Base-by-base conservation (phyloP, 2,113 vertebrate genomes). In the Plecotus auritus region DNA sequence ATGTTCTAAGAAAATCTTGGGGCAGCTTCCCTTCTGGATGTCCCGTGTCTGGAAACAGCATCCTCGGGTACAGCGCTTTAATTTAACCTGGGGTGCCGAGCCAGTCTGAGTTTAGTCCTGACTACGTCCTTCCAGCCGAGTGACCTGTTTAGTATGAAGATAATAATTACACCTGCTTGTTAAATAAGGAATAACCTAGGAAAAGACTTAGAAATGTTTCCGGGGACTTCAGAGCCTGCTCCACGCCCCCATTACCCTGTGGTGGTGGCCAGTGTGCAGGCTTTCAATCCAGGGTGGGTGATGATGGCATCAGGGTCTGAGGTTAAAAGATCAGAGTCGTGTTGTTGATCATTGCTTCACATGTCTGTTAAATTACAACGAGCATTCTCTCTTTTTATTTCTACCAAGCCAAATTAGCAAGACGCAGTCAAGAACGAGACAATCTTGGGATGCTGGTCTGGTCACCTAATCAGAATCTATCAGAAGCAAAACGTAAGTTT, bases 381-480 rank as follows among this genome's bases (percentile, higher is more conserved):
- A 95, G 12, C 70, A 30, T 95, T 84, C 88, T 85, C 35, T 97
- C 23, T 66, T 98, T 74, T 98, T 90, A 93, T 98, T 98, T 96
- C 89, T 94, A 73, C 89, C 92, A 96, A 98, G 98, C 98, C 98
- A 99, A 99, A 81, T 98, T 99, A 32, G 98, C 99, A 88, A 98
- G 98, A 93, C 98, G 98, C 14, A 99, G 99, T 98, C 99, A 99
- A 85, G 99, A 99, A 96, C 98, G 99, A 78, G 99, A 99, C 73
- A 99, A 99, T 96, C 98, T 99, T 0, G 99, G 99, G 81, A 99
- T 99, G 99, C 96, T 99, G 98, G 99, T 99, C 74, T 99, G 99
- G 99, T 99, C 99, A 45, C 99, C 99, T 61, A 99, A 99, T 98
- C 99, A 98, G 96, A 99, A 98, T 94, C 98, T 99, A 47, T 99